These are phyloP conservation scores for Callinectes sapidus DNA, from an alignment of 2,888 invertebrate species.

Conservation along the genomic window DNA sequence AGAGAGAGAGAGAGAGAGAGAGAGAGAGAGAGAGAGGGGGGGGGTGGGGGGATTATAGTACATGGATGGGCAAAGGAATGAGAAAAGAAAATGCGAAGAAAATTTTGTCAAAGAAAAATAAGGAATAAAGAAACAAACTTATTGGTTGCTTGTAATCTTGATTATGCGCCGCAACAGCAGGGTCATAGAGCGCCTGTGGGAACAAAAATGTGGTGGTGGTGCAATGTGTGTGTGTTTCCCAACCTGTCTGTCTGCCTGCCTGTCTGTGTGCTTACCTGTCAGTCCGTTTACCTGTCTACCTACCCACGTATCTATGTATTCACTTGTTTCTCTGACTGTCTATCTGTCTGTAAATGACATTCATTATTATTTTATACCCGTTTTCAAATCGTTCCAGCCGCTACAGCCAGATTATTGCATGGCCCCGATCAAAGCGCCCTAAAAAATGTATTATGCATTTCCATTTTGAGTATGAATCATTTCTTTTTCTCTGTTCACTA, in stretches of 20 bases:
- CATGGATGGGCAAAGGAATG: not conserved
- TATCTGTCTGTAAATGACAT: not conserved
- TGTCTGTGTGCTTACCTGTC: not conserved
- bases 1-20: too few species aligned
- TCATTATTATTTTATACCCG: not conserved
- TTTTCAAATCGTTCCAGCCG: not conserved
- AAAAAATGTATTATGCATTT: too few species aligned
- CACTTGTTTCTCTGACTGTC: not conserved
- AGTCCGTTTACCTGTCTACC: too few species aligned
- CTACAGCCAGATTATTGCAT: too few species aligned
- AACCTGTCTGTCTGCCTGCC: not conserved
- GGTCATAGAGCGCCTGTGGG: not conserved
- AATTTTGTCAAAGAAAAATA: not conserved
- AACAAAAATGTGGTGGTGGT: not conserved
- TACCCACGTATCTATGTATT: not conserved
- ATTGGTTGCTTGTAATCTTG: not conserved
- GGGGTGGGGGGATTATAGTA: too few species aligned
- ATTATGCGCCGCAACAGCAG: not conserved
- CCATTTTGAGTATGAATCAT: too few species aligned
- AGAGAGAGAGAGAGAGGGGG: too few species aligned
- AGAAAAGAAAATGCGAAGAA: not conserved
- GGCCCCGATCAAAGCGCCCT: too few species aligned
- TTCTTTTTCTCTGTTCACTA: too few species aligned
- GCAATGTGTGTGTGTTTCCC: not conserved
- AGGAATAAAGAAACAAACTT: not conserved